Base-by-base conservation (phyloP, 2,113 vertebrate genomes). In the Ageneiosus marmoratus region DNA sequence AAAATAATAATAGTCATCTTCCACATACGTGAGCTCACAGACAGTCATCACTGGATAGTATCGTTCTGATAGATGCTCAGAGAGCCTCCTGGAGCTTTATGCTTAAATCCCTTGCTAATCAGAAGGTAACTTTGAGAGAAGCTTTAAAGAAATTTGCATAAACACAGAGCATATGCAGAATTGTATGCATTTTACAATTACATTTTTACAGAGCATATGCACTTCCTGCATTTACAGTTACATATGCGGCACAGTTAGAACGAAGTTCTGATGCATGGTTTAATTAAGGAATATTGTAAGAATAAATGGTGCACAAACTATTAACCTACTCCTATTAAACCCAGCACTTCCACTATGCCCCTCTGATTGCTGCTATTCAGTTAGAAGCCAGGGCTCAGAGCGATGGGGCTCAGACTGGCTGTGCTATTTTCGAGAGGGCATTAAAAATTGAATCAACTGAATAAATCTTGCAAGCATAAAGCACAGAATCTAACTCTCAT, bases 371-470 rank as follows among this genome's bases (percentile, higher is more conserved):
- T 48, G n/a, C 48, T 34, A 22, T 69, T 77, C 74, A 77, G 74
- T 5, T 27, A 29, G 62, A 79, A 78, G 75, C 63, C 63, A 34
- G 37, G 16, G 32, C 63, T 69, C 74, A 27, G 50, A 56, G 32
- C n/a, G 18, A 1, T 29, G 32, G 3, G 69, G 56, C 53, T 48
- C 67, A 80, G 44, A 37, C 55, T 16, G 37, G 55, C 56, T 20
- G 29, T 37, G 86, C 82, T 84, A 84, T 87, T 87, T 84, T 74
- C 18, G 65, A 83, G 65, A 27, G 34, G 29, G 37, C 53, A 84
- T 84, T 84, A 83, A 81, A 86, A 87, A 62, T 87, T 65, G 70
- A 79, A 87, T 87, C 82, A 74, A 82, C 78, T 78, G 83, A 87
- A 87, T 87, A 87, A 79, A 84, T 87, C 79, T 87, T 81, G 34